These are phyloP conservation scores for Lepus timidus DNA, from an alignment of 2,113 vertebrate species.

Conservation along the genomic window DNA sequence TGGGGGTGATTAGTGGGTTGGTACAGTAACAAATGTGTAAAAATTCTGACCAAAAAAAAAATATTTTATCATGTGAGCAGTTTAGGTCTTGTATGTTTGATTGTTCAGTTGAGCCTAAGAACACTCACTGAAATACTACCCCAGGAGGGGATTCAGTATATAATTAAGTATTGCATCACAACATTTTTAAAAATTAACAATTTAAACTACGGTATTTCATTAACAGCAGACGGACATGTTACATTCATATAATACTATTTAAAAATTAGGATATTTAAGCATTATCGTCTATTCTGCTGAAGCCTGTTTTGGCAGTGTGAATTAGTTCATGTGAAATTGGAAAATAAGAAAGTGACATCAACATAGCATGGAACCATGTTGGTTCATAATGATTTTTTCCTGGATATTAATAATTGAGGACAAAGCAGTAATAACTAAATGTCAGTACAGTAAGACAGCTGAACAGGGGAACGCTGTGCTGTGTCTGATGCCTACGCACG, in stretches of 20 bases:
- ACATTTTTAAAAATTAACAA: neutral
- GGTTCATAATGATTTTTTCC: neutral
- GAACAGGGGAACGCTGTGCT: neutral
- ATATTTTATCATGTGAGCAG: too few relatives aligned
- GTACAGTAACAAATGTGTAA: too few relatives aligned
- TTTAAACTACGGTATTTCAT: constrained; percentile 10
- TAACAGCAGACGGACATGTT: neutral
- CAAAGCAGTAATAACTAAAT: neutral
- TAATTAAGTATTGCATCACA: neutral
- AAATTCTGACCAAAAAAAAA: too few relatives aligned
- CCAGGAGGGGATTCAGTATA: neutral
- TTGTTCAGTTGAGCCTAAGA: constrained; percentile 2
- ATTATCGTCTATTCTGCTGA: neutral
- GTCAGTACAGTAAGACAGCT: neutral
- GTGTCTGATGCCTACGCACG: neutral
- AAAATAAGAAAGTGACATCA: neutral
- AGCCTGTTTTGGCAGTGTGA: neutral
- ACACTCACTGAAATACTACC: neutral
- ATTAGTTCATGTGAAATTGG: neutral
- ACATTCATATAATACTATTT: neutral
- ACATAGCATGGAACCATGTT: neutral
- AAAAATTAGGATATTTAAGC: neutral
- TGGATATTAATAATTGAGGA: neutral
- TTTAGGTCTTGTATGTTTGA: neutral
- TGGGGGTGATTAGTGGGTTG: too few relatives aligned